Conservation (phyloP, 2,797 vertebrate genomes). For the Columba guinea region DNA sequence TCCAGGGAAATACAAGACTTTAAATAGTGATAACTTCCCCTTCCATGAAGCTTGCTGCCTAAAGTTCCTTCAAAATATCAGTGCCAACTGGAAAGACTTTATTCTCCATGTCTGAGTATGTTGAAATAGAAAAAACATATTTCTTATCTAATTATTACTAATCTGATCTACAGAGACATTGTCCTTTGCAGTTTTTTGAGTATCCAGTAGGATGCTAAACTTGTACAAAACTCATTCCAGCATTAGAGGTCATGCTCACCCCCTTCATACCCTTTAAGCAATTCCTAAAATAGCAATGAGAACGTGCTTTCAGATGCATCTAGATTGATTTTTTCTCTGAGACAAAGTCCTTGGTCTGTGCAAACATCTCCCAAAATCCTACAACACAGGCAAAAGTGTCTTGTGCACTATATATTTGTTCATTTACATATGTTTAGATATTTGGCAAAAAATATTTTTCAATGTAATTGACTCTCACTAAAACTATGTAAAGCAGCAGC, state of each 20-base stretch:
- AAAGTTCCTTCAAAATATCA: background rate
- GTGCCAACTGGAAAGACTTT: background rate
- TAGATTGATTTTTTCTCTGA: background rate
- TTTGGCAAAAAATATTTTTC: background rate
- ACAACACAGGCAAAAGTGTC: background rate
- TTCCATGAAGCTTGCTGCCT: background rate
- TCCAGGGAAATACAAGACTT: background rate
- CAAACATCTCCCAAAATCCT: background rate
- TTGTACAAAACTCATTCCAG: background rate
- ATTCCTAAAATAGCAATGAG: background rate
- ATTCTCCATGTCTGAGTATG: background rate
- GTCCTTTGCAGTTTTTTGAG: background rate
- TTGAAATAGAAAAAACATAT: background rate
- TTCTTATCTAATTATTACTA: background rate
- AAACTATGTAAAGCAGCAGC: fast-evolving
- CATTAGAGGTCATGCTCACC: background rate
- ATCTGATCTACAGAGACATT: background rate
- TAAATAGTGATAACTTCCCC: background rate
- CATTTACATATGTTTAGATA: background rate
- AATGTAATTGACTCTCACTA: background rate
- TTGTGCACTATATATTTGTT: background rate
- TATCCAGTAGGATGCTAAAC: background rate
- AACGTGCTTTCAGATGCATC: background rate
- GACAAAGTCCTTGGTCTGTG: background rate
- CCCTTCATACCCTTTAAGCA: background rate